Evolutionary conservation across 2,797 vertebrate species (phyloP), one percentile per base, ranked within the genome.

Genomic region (Sebastes hopkinsi): DNA sequence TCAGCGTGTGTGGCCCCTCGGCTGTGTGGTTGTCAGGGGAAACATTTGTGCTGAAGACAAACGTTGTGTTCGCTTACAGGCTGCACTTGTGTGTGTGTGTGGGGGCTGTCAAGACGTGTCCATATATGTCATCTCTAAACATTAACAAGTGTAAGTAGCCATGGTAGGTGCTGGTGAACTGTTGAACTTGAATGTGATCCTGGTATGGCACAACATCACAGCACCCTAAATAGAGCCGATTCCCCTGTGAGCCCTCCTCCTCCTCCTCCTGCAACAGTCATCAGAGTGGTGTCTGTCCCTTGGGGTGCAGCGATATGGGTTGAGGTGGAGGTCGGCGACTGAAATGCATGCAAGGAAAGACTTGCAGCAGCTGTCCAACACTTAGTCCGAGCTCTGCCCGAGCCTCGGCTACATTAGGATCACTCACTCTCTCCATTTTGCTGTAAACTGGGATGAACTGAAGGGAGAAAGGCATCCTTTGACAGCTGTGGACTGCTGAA

Each of bases 131-230:
- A 88, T 90, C 87, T 79, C 77, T 12, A 73, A 90, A 88, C 88
- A 88, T 87, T 78, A 91, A 83, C 88, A 80, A 92, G 87, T 87
- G 81, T 79, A 79, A 88, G 79, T 82, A 87, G 89, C 83, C 79
- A 58, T 67, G 60, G 90, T 36, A 72, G 77, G 87, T 77, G 62
- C 74, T 30, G 72, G 55, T 93, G 95, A 96, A 95, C 94, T 94
- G 89, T 89, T 96, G 95, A 96, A 95, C 95, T 94, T 84, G 88
- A 95, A 94, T 87, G 89, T 90, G 94, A 95, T 93, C 92, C 87
- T 71, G 82, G 38, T 79, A 42, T 70, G 82, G 84, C 71, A 85
- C 65, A 56, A 80, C 90, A 90, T 88, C 88, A 88, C 83, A 87
- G 71, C 79, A 79, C 82, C 87, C 67, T 82, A 90, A 90, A 92